These are phyloP conservation scores for Diabrotica undecimpunctata DNA, from an alignment of 1,140 invertebrate species.

Conservation along the genomic window DNA sequence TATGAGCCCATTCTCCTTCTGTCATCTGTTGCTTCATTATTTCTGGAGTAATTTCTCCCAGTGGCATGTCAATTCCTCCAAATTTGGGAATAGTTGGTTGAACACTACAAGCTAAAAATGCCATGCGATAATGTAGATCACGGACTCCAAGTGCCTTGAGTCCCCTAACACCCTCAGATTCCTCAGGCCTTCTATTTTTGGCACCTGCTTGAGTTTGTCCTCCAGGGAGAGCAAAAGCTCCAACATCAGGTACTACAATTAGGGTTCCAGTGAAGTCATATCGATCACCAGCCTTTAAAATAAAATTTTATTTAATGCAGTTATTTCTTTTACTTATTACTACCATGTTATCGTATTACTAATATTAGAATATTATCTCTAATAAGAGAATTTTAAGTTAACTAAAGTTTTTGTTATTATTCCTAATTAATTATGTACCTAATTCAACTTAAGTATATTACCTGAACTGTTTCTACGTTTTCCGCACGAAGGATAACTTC, in stretches of 20 bases:
- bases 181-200: constrained; percentile 68
- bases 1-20: constrained; percentile 89
- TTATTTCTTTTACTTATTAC: background rate
- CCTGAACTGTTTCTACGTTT: constrained; percentile 93
- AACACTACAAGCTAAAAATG: constrained; percentile 93
- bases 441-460: constrained; percentile 49
- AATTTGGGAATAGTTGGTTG: constrained; percentile 80
- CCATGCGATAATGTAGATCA: constrained; percentile 92
- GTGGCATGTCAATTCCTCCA: constrained; percentile 70
- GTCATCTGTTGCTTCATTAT: constrained; percentile 93
- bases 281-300: constrained; percentile 61
- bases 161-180: constrained; percentile 82
- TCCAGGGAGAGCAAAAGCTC: constrained; percentile 79
- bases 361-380: too few relatives aligned
- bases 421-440: too few relatives aligned
- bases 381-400: too few relatives aligned
- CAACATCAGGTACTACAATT: constrained; percentile 97
- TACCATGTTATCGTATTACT: too few relatives aligned
- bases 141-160: constrained; percentile 88
- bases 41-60: constrained; percentile 84
- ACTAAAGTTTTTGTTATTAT: too few relatives aligned
- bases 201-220: constrained; percentile 78
- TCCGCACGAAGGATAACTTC: constrained; percentile 96
- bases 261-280: constrained; percentile 97
- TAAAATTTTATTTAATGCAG: background rate